Conservation (phyloP, 2,797 vertebrate genomes). For the Nyctalus aviator region DNA sequence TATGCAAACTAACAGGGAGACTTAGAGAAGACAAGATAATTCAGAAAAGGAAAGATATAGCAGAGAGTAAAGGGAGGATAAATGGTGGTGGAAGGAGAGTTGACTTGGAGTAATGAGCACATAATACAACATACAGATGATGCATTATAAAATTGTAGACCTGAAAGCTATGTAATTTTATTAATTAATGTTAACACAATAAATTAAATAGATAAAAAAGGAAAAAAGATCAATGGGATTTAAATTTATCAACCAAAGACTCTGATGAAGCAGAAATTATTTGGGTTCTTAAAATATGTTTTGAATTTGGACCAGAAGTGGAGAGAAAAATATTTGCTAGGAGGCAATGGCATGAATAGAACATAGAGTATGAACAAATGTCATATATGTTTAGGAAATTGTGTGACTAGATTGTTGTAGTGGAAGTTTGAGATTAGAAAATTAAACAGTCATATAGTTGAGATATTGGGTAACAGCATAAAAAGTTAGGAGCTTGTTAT, state of each 20-base stretch:
- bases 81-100: neutral
- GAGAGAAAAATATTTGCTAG: neutral
- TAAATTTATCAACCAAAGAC: neutral
- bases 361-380: neutral
- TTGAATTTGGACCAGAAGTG: neutral
- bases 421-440: constrained; percentile 25
- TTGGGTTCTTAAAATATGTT: neutral
- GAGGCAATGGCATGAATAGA: neutral
- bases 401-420: neutral
- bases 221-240: neutral
- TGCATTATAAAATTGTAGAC: neutral
- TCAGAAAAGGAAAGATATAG: neutral
- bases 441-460: neutral
- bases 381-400: neutral
- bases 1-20: neutral
- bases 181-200: neutral
- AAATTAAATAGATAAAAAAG: neutral
- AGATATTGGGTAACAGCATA: neutral
- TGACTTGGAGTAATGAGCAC: neutral
- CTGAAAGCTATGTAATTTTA: neutral
- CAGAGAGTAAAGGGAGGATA: neutral
- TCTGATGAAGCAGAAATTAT: constrained; percentile 1
- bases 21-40: neutral
- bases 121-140: neutral
- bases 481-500: neutral